Conservation (phyloP, 2,888 invertebrate genomes). For the Dermolepida albohirtum region DNA sequence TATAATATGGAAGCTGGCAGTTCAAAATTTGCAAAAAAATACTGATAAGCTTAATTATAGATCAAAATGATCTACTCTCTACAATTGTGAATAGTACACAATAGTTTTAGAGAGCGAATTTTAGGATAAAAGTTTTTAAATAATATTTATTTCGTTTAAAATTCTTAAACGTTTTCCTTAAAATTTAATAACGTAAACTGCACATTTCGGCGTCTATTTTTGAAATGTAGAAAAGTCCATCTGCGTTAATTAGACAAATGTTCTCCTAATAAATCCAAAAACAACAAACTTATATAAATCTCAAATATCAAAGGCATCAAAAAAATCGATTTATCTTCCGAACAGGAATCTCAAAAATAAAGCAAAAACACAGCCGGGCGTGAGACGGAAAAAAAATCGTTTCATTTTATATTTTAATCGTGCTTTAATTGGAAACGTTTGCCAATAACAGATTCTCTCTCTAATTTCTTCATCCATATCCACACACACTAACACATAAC, state of each 20-base stretch:
- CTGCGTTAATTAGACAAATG: constrained; percentile 15
- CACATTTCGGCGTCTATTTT: background rate
- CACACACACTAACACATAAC: background rate
- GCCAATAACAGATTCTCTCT: constrained; percentile 23
- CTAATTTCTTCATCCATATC: constrained; percentile 34
- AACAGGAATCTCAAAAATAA: constrained; percentile 1
- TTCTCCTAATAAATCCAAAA: constrained; percentile 16
- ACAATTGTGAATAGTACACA: too few relatives aligned
- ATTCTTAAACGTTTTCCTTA: too few relatives aligned
- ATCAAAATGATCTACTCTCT: too few relatives aligned
- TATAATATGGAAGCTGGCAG: too few relatives aligned
- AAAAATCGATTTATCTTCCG: constrained; percentile 31
- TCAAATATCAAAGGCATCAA: constrained; percentile 30
- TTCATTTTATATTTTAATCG: constrained; percentile 29
- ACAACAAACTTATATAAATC: constrained; percentile 29
- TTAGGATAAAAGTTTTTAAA: too few relatives aligned
- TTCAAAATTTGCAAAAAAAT: too few relatives aligned
- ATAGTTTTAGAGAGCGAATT: too few relatives aligned
- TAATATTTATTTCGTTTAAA: too few relatives aligned
- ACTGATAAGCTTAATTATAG: too few relatives aligned
- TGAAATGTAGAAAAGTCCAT: background rate
- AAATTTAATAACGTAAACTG: too few relatives aligned
- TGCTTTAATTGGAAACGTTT: constrained; percentile 37
- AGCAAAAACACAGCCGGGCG: background rate
- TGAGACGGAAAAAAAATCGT: constrained; percentile 17